Percentiles rank a stretch among this genome's conserved stretches.
phyloP scores from a whole-genome alignment of 2,888 invertebrate species.

The Anodontia alba region DNA sequence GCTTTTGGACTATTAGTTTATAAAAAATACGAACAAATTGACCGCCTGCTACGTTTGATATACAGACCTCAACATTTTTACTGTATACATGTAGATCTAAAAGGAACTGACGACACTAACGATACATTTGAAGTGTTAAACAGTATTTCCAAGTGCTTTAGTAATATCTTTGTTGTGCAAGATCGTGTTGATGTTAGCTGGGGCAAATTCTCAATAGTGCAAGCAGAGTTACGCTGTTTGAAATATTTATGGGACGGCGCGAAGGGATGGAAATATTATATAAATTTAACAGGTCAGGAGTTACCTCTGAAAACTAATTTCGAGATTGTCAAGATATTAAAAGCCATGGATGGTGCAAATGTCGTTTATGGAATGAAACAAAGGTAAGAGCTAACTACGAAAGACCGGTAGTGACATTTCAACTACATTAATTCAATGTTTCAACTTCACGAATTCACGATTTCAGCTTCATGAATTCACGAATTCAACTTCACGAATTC shows the following conservation, averaged over 20 bases:
- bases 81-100: constrained; percentile 72
- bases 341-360: too few relatives aligned
- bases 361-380: neutral
- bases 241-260: constrained; percentile 59
- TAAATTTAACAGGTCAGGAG: too few relatives aligned
- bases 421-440: too few relatives aligned
- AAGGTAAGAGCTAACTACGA: too few relatives aligned
- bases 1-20: constrained; percentile 66
- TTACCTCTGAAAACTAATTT: constrained; percentile 37
- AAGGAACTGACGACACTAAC: constrained; percentile 28
- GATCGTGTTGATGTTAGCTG: constrained; percentile 64
- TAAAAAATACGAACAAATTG: constrained; percentile 61
- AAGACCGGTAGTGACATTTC: too few relatives aligned
- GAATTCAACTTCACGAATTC: too few relatives aligned
- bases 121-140: constrained; percentile 36
- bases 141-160: constrained; percentile 54
- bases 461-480: too few relatives aligned
- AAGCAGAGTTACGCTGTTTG: constrained; percentile 73
- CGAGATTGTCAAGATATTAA: constrained; percentile 37
- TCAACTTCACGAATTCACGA: too few relatives aligned
- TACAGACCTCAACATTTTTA: constrained; percentile 72
- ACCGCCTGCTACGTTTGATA: constrained; percentile 61
- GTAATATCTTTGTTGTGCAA: constrained; percentile 65
- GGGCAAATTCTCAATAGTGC: constrained; percentile 69
- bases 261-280: constrained; percentile 39